These are phyloP conservation scores for Chaetops frenatus DNA, from an alignment of 2,113 vertebrate genomes.

Conservation along the genomic window DNA sequence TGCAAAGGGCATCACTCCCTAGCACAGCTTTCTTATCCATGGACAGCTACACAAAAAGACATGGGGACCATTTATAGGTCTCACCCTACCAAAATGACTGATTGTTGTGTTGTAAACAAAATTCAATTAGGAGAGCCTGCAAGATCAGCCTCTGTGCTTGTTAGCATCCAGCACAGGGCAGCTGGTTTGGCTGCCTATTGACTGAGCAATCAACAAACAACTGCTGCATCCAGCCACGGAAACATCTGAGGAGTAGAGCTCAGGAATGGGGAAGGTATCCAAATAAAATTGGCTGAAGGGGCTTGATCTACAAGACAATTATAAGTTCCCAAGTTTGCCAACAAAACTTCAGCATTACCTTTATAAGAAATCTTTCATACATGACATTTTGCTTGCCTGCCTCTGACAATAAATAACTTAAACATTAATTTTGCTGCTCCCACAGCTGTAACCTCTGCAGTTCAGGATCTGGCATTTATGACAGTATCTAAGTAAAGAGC, in stretches of 20 bases:
- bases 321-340: neutral
- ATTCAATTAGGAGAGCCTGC: neutral
- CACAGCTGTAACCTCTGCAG: neutral
- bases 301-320: neutral
- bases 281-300: neutral
- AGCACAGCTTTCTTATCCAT: neutral
- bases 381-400: neutral
- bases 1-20: neutral
- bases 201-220: neutral
- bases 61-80: neutral
- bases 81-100: neutral
- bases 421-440: neutral
- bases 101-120: neutral
- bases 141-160: neutral
- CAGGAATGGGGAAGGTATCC: neutral
- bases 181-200: neutral
- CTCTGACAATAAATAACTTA: neutral
- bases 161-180: slow-evolving; percentile 4
- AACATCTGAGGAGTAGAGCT: neutral
- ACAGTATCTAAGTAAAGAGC: neutral
- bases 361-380: neutral
- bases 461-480: neutral
- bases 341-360: neutral
- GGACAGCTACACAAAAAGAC: neutral
- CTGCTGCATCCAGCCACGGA: neutral